A percentile compares a stretch with the other conserved stretches of the same genome.
Evolutionary conservation across 2,888 invertebrate species (phyloP).

Genomic region (Conops quadrifasciatus): DNA sequence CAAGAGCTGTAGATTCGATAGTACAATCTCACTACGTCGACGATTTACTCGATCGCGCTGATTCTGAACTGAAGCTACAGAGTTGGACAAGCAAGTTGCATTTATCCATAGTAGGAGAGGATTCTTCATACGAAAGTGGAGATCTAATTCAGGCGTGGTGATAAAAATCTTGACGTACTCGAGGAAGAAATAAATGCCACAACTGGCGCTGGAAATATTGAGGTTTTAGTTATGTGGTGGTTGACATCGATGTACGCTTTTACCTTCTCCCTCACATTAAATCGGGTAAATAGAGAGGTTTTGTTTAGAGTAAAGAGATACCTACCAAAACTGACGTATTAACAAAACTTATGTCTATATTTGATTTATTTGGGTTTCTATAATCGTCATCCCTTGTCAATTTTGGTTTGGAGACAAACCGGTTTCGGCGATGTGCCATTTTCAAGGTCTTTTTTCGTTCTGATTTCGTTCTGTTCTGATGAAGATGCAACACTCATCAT

Average conservation of each 20-base stretch:
- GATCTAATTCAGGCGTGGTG: background rate
- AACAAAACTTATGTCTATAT: too few species aligned
- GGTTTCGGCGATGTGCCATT: background rate
- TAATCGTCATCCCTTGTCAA: too few species aligned
- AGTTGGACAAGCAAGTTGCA: background rate
- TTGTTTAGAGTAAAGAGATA: background rate
- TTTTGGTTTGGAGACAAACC: background rate
- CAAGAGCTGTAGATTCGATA: slow-evolving; percentile 5
- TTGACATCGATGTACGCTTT: too few species aligned
- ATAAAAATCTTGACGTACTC: background rate
- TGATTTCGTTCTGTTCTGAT: background rate
- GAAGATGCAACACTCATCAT: too few species aligned
- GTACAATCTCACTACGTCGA: background rate
- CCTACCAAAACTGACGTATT: background rate
- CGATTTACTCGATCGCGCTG: too few species aligned
- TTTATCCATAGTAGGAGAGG: background rate
- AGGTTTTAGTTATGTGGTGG: too few species aligned
- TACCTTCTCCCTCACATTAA: background rate
- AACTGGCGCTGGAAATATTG: background rate
- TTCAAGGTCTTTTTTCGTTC: background rate
- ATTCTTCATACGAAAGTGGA: slow-evolving; percentile 2
- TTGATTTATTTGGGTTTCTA: too few species aligned
- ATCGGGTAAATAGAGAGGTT: background rate
- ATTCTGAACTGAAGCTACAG: background rate
- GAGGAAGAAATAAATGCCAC: background rate